phyloP scores from a whole-genome alignment of 2,113 vertebrate genomes.

The Hyla sarda region DNA sequence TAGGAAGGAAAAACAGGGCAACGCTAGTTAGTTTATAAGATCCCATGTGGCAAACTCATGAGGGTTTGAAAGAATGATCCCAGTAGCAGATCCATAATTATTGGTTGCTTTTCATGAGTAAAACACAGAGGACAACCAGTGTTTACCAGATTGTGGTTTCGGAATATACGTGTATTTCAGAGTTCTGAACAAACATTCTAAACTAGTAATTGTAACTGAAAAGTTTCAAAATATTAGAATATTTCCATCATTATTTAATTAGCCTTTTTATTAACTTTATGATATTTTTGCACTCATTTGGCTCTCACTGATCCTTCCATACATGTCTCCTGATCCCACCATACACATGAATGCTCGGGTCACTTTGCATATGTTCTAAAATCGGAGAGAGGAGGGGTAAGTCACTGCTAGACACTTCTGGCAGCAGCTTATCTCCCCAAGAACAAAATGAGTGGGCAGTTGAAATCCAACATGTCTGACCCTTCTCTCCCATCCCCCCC shows the following conservation, averaged over 20 bases:
- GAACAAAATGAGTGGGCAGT: no score
- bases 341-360: no score
- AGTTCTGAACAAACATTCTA: neutral
- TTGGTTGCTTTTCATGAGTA: slow-evolving; percentile 23
- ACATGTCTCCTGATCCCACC: no score
- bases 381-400: no score
- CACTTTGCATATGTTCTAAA: no score
- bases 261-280: neutral
- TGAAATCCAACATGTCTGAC: no score
- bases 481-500: no score
- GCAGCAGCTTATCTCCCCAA: no score
- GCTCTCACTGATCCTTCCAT: no score
- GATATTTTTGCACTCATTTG: no score
- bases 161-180: slow-evolving; percentile 5
- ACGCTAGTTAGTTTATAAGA: neutral
- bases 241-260: neutral
- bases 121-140: slow-evolving; percentile 7
- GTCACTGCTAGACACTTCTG: no score
- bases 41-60: slow-evolving; percentile 28
- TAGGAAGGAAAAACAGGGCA: no score
- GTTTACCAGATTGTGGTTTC: slow-evolving; percentile 7
- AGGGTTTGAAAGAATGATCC: slow-evolving; percentile 23
- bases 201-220: neutral
- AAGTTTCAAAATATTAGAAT: neutral
- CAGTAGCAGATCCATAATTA: slow-evolving; percentile 33